phyloP scores from a whole-genome alignment of 2,797 vertebrate species.

The Thunnus albacares region DNA sequence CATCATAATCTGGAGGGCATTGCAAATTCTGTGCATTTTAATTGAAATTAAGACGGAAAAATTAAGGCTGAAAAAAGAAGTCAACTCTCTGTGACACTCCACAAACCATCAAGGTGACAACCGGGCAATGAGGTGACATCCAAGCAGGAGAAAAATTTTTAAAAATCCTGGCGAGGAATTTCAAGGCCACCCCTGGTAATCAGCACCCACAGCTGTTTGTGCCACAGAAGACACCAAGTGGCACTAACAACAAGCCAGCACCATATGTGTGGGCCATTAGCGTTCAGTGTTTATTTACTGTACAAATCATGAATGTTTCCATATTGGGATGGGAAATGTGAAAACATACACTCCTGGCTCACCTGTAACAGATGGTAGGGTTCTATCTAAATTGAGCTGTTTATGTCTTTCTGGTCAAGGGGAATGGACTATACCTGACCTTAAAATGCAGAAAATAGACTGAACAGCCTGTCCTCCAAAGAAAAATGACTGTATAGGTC shows the following conservation, averaged over 20 bases:
- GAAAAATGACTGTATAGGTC: too few relatives aligned
- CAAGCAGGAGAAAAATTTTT: background rate
- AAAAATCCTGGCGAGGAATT: slow-evolving; percentile 44
- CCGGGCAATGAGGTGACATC: slow-evolving; percentile 18
- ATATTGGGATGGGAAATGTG: slow-evolving; percentile 28
- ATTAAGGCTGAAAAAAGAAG: slow-evolving; percentile 5
- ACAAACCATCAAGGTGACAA: slow-evolving; percentile 21
- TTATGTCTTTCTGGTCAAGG: slow-evolving; percentile 37
- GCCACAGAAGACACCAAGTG: slow-evolving; percentile 54
- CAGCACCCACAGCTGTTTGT: slow-evolving; percentile 72
- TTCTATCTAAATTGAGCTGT: slow-evolving; percentile 40
- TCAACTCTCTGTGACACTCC: slow-evolving; percentile 3
- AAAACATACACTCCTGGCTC: slow-evolving; percentile 21
- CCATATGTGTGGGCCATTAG: slow-evolving; percentile 75
- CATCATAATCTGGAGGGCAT: slow-evolving; percentile 53
- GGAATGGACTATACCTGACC: slow-evolving; percentile 46
- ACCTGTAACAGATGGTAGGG: slow-evolving; percentile 66
- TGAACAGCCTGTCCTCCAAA: too few relatives aligned
- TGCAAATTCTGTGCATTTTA: slow-evolving; percentile 43
- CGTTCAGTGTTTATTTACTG: slow-evolving; percentile 69
- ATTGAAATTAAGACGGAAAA: slow-evolving; percentile 45
- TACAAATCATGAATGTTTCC: slow-evolving; percentile 62
- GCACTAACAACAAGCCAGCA: slow-evolving; percentile 56
- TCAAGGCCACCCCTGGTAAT: slow-evolving; percentile 64
- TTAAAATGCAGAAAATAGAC: slow-evolving; percentile 49